phyloP scores from a whole-genome alignment of 2,888 invertebrate species.

The Cancer borealis region DNA sequence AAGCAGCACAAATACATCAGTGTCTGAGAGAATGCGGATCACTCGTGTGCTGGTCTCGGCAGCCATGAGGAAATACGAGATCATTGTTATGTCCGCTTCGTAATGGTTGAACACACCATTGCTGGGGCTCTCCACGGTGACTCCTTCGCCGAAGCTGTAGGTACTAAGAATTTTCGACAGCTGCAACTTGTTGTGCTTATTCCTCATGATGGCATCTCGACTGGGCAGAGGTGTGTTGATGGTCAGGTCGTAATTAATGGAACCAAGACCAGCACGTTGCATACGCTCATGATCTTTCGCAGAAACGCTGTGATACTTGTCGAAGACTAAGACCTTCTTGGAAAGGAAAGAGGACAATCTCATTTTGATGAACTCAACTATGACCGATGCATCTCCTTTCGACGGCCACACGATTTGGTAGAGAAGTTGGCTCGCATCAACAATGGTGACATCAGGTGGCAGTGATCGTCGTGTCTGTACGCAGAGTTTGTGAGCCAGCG shows the following conservation, averaged over 20 bases:
- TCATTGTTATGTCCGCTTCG: background rate
- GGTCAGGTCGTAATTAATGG: slow-evolving; percentile 23
- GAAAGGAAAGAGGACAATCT: no score
- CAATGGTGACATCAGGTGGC: slow-evolving; percentile 20
- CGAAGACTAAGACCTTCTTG: no score
- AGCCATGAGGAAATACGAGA: background rate
- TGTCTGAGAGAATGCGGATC: no score
- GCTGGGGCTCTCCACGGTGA: slow-evolving; percentile 15
- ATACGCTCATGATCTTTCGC: slow-evolving; percentile 36
- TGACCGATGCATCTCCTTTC: slow-evolving; percentile 33
- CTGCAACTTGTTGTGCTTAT: background rate
- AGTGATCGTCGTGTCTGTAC: slow-evolving; percentile 8
- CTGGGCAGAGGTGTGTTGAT: slow-evolving; percentile 38
- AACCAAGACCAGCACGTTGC: slow-evolving; percentile 34
- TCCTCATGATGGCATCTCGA: background rate
- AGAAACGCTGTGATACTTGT: background rate
- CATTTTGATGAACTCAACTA: background rate
- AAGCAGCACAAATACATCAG: no score
- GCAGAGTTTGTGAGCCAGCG: slow-evolving; percentile 21
- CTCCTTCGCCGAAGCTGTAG: background rate
- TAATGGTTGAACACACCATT: background rate
- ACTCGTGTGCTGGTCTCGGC: background rate
- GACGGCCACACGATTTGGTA: slow-evolving; percentile 30
- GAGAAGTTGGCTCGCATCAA: slow-evolving; percentile 33
- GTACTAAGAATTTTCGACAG: background rate